Conservation (phyloP, 1,140 invertebrate species). For the Drosophila subobscura region DNA sequence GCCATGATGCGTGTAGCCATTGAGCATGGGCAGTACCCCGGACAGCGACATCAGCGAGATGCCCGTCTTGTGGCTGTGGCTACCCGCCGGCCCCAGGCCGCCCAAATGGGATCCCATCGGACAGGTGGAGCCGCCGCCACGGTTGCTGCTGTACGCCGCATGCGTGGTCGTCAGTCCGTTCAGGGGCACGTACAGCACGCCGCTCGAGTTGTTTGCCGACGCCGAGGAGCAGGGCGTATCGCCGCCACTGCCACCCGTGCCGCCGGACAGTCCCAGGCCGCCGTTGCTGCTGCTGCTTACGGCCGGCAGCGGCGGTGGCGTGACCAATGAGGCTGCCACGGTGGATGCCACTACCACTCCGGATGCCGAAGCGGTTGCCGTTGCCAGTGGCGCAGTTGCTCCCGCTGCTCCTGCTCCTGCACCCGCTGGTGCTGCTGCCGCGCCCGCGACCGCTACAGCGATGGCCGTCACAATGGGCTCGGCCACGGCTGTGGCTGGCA, state of each 20-base stretch:
- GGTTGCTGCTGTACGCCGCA: constrained; percentile 69
- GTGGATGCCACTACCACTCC: too few relatives aligned
- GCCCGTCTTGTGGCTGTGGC: constrained; percentile 36
- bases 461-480: background rate
- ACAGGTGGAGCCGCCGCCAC: constrained; percentile 25
- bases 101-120: constrained; percentile 40
- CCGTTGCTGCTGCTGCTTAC: constrained; percentile 22
- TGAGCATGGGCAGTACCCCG: constrained; percentile 37
- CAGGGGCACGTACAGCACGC: constrained; percentile 60
- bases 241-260: background rate
- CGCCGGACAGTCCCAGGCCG: background rate
- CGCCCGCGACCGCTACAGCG: background rate
- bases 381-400: background rate
- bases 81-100: constrained; percentile 28
- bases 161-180: constrained; percentile 63
- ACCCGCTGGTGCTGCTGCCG: background rate
- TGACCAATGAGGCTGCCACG: too few relatives aligned
- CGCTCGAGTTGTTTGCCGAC: constrained; percentile 7
- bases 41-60: background rate
- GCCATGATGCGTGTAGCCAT: constrained; percentile 54
- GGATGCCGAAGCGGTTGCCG: too few relatives aligned
- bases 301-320: background rate
- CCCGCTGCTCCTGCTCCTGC: background rate
- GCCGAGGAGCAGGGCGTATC: constrained; percentile 7
- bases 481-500: background rate